Base-by-base conservation (phyloP, 2,888 invertebrate species). In the Unio delphinus region DNA sequence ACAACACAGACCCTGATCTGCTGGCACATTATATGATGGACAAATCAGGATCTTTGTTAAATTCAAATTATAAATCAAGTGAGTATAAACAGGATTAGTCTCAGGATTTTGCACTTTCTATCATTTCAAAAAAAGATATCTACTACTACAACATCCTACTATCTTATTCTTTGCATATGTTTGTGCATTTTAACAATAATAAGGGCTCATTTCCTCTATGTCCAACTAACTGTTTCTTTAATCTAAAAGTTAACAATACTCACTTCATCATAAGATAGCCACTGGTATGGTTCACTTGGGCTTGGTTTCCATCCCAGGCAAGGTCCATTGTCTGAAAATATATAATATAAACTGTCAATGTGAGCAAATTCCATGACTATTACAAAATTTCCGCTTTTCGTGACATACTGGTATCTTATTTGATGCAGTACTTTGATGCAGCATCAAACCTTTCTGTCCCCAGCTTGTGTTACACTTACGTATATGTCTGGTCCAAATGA, bases 301-400 rank as follows among this genome's bases (percentile, higher is more conserved):
- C 94, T 94, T 81, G 96, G 96, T 74, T 97, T 93, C 95, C 95
- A 96, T 69, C 98, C 98, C 74, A 97, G 92, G 90, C 96, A 96
- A 75, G 94, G 78, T 28, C 88, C 88, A 80, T 87, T 83, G 45
- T 82, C 85, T 84, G 83, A 69, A 80, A 79, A 70, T 63, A 66
- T 67, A 76, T 73, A 75, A 71, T 3, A 56, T 54, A 67, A 72
- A 73, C 75, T 71, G 61, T 55, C 45, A 34, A 28, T 20, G 26
- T 30, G 54, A 57, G 54, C 55, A 55, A 34, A 34, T 23, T 55
- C 15, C 17, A 71, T 34, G 34, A 34, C 34, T 30, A 30, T 3
- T n/a, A 58, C 26, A 56, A 18, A 23, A 28, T 59, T 0, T 1
- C 61, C 80, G 80, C 79, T 71, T 54, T 63, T 71, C 30, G 77